Evolutionary conservation across 2,797 vertebrate species (phyloP).

Genomic region (Diplodus puntazzo): DNA sequence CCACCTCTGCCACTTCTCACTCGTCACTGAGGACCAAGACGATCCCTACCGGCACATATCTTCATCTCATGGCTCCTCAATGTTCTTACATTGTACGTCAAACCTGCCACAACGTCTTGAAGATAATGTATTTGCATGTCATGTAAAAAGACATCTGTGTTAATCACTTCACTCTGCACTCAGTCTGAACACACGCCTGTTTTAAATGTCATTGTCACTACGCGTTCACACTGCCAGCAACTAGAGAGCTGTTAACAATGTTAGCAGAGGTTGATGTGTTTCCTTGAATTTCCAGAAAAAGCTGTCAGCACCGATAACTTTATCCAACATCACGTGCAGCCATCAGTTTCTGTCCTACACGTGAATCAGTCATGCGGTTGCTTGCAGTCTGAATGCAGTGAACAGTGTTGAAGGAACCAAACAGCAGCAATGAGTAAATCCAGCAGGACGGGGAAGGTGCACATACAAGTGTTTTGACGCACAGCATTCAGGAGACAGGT

Average conservation of each 20-base stretch:
- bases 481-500: conserved; percentile 29
- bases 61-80: background rate
- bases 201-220: background rate
- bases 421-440: background rate
- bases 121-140: background rate
- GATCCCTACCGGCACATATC: background rate
- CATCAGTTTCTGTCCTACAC: background rate
- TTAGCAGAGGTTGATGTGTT: too few relatives aligned
- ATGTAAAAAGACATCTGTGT: background rate
- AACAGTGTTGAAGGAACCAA: conserved; percentile 4
- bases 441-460: conserved; percentile 55
- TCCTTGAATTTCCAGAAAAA: background rate
- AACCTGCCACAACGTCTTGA: background rate
- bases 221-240: conserved; percentile 5
- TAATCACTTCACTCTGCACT: conserved; percentile 10
- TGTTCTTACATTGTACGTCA: background rate
- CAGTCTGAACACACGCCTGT: conserved; percentile 21
- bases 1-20: background rate
- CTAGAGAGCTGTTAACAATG: background rate
- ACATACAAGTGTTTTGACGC: conserved; percentile 49
- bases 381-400: conserved; percentile 7
- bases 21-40: background rate
- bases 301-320: background rate
- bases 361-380: background rate
- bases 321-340: background rate